Evolutionary conservation across 2,113 vertebrate genomes (phyloP), one percentile per base, ranked within the genome.

Genomic region (Lamprologus sp.): DNA sequence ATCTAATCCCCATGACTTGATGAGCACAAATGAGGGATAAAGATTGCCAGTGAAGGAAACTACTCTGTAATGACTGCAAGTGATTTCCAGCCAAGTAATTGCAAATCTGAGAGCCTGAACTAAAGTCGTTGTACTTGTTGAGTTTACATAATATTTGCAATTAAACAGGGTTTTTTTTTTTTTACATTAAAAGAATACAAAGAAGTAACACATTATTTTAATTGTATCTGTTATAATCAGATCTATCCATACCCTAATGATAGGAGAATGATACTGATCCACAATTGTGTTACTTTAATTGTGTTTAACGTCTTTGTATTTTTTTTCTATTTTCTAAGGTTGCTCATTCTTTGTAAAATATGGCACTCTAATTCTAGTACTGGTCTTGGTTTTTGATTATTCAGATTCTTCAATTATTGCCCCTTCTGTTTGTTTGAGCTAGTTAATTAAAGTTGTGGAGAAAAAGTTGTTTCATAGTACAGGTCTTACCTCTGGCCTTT

Each of bases 151-250:
- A 49, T 31, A 49, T 49, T 77, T 77, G 26, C 9, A 49, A 49
- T 49, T 31, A 28, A 70, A 42, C 7, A 3, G 8, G 1, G 1
- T 23, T 53, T 21, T 6, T 0, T 0, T 0, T 5, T 42, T 63
- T 37, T 21, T 56, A 42, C n/a, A 73, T 26, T 42, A 73, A 45
- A 26, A 73, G 3, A 42, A 45, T 45, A 26, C 68, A 45, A 45
- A 26, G 8, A 45, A 73, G 21, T 23, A 73, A 73, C 21, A 73
- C 8, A 45, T 73, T 73, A 17, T 45, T 45, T 73, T 45, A 73
- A 45, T 26, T 70, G 37, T 42, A 15, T 42, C n/a, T 70, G 63
- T 75, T 75, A 2, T 75, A 11, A 17, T 75, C 21, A 26, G 21
- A 28, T 31, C 9, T 47, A 31, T 26, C 70, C 23, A 12, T 19